phyloP scores from a whole-genome alignment of 2,888 invertebrate genomes.

The Diogma glabrata region DNA sequence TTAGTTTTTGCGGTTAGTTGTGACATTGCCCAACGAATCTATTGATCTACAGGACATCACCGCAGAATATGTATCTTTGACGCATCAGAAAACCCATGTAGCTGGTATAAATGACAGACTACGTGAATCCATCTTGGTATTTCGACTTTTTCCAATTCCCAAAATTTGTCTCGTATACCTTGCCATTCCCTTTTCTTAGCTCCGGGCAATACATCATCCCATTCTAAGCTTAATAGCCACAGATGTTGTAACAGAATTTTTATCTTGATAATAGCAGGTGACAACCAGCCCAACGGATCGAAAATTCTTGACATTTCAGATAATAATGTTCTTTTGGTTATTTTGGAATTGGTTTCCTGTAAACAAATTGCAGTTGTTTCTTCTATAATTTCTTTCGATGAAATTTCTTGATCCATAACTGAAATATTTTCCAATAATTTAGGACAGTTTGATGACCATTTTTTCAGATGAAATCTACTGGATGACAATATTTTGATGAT shows the following conservation, averaged over 20 bases:
- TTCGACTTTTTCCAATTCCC: too few species aligned
- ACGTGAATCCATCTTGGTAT: too few species aligned
- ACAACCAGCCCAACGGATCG: slow-evolving; percentile 10
- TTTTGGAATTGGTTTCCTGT: not conserved
- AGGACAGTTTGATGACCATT: slow-evolving; percentile 7
- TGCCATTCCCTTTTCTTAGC: not conserved
- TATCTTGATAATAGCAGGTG: not conserved
- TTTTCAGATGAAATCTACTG: not conserved
- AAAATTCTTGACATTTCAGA: not conserved
- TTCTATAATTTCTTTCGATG: not conserved
- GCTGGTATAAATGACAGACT: not conserved
- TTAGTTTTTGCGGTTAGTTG: slow-evolving; percentile 6
- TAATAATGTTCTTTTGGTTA: slow-evolving; percentile 7
- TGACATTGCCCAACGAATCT: slow-evolving; percentile 1
- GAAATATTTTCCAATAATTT: slow-evolving; percentile 5
- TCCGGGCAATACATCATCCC: not conserved
- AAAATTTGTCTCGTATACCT: too few species aligned
- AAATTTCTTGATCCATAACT: not conserved
- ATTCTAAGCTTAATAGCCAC: not conserved
- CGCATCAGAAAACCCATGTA: slow-evolving; percentile 15
- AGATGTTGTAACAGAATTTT: not conserved
- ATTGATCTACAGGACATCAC: slow-evolving; percentile 3
- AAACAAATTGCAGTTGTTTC: slow-evolving; percentile 7
- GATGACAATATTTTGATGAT: not conserved
- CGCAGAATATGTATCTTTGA: not conserved